Evolutionary conservation across 2,888 invertebrate species (phyloP), one percentile per base, ranked within the genome.

Genomic region (Sacculina carcini): DNA sequence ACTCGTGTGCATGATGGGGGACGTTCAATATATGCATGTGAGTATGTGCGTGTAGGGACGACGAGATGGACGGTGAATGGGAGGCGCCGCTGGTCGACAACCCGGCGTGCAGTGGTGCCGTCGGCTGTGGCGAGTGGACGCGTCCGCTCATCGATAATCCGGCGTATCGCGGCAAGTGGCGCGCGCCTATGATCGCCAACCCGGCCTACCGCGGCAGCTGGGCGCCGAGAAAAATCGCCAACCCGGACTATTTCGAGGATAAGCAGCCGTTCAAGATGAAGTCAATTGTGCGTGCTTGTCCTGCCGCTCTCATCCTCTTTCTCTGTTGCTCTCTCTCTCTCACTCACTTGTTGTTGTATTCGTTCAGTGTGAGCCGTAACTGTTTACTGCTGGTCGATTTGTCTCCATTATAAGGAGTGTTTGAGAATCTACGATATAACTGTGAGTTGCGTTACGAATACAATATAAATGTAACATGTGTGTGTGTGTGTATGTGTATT

Each of bases 1-100:
- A 12, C 3, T 12, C 34, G 14, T 4, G 34, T 10, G 34, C 4
- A 4, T 38, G n/a, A 38, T 3, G 5, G 3, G n/a, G 7, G n/a
- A 5, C 16, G 5, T 16, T 16, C 3, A 16, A 16, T 16, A 21
- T 14, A 5, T n/a, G 5, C 3, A 5, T 5, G n/a, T 19, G 26
- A 12, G 28, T n/a, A 26, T n/a, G 26, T 51, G 52, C 39, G 56
- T 57, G 7, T 57, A 71, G 71, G 92, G 96, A 98, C 66, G 76
- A 79, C 19, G 92, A 94, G 58, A 96, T 96, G 80, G 98, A 98
- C 67, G 98, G 98, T 2, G 82, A 83, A 62, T 99, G 96, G 96
- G 96, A 96, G 66, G 78, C 96, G 5, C 87, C 94, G 0, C 71
- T 85, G 51, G 75, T 94, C 29, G 79, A 80, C 60, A 98, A 98